Base-by-base conservation (phyloP, 1,140 invertebrate genomes). In the Drosophila biarmipes region DNA sequence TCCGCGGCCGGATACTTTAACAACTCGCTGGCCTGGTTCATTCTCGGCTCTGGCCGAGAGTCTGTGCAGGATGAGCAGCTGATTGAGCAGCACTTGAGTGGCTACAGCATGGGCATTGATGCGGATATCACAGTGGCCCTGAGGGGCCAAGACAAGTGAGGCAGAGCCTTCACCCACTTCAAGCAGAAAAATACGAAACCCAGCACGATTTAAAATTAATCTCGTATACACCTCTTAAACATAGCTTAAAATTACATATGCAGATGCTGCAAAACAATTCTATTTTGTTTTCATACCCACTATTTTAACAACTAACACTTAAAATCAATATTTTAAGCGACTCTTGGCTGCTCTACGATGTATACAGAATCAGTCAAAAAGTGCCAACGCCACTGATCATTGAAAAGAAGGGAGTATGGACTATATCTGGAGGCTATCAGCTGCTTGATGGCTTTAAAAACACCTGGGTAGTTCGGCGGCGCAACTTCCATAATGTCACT, bases 401-500 rank as follows among this genome's bases (percentile, higher is more conserved):
- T 11, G 46, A 62, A 24, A 27, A 17, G 8, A 91, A 91, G 12
- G 90, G 90, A 1, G 21, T 52, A 4, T 91, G 90, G 90, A 64
- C 77, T 2, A 6, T 6, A 1, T 11, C n/a, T 0, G 29, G n/a
- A 1, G 82, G 86, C 6, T 75, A 78, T 14, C 34, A 71, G 45
- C 12, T 86, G 0, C 12, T 42, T 48, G 24, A 35, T 1, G 19
- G 21, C 0, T 77, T 61, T 40, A 49, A 19, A 0, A 12, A 3
- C 2, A 71, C 43, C 37, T 81, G 73, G 73, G 51, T 80, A 0
- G 14, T 42, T 17, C 62, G 90, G 11, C 73, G 94, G 19, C 87
- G 77, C 42, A 92, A 94, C 87, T 91, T 94, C 29, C 79, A 84
- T n/a, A 92, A 93, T 21, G 49, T 93, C 4, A 49, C 74, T 1